Percentiles rank a stretch among this genome's conserved stretches.
Conservation (phyloP, 2,113 vertebrate species). For the Syngnathoides biaculeatus region DNA sequence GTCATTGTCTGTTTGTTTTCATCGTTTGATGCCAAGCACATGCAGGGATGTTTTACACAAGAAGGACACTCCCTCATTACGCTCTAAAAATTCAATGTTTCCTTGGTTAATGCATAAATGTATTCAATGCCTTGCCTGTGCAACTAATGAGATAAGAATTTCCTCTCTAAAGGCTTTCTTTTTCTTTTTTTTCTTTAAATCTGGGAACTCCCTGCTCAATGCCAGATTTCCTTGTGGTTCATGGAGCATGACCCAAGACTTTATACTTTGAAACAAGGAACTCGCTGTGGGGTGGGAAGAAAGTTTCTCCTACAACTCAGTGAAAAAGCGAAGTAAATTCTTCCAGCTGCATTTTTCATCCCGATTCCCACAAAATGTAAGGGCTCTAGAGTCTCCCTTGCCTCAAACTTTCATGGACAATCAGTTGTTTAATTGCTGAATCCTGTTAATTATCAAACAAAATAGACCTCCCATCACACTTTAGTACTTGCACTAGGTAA, state of each 20-base stretch:
- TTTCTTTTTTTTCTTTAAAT: not conserved
- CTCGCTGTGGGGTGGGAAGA: not conserved
- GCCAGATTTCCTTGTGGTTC: not conserved
- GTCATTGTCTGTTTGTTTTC: not conserved
- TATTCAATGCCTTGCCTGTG: not conserved
- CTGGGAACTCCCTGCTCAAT: not conserved
- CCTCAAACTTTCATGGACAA: not conserved
- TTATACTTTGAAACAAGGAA: not conserved
- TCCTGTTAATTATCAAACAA: not conserved
- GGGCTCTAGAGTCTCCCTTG: not conserved
- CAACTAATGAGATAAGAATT: not conserved
- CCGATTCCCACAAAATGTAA: not conserved
- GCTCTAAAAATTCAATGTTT: not conserved
- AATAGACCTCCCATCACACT: not conserved
- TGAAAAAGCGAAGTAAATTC: not conserved
- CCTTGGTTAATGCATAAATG: not conserved
- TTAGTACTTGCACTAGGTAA: not conserved
- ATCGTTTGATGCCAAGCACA: conserved; percentile 1
- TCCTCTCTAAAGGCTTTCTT: not conserved
- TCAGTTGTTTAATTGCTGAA: not conserved
- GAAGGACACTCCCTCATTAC: not conserved
- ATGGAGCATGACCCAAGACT: not conserved
- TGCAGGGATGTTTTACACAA: not conserved
- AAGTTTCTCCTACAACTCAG: not conserved
- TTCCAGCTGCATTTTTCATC: not conserved